Evolutionary conservation across 2,113 vertebrate genomes (phyloP), one percentile per base, ranked within the genome.

Genomic region (Orycteropus afer): DNA sequence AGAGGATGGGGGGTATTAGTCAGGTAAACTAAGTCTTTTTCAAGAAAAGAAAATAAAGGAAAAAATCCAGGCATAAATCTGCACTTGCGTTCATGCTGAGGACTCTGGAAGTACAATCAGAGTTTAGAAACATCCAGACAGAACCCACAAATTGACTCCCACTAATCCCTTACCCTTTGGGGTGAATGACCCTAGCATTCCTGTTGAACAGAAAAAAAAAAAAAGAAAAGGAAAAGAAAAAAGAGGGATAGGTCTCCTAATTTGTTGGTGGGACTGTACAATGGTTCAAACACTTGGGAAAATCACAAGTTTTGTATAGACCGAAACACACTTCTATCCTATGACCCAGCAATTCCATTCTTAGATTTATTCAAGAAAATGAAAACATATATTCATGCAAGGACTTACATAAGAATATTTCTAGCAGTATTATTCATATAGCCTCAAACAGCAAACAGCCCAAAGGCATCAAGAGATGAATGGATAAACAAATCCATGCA

Each of bases 81-180:
- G 37, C 22, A 47, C 57, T 59, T 20, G 69, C 27, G 6, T 80
- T 86, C 63, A 76, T 1, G 3, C 29, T 11, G 22, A 71, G 57
- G 65, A 37, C 29, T 51, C 78, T 51, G n/a, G 84, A 89, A 84
- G 32, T 77, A 55, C 3, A 57, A 20, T 55, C 78, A 67, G 69
- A 25, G 45, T 42, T 79, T 86, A 34, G 80, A 93, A 86, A 34
- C 76, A 90, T 81, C 81, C 69, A 73, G 73, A 55, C 90, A 51
- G 29, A n/a, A 78, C 1, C 55, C 37, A 57, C 7, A 13, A 78
- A 47, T 53, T 47, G 51, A 57, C 47, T 40, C 65, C 27, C 42
- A 83, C 23, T 61, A 67, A 34, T 23, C 45, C 10, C 32, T 86
- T 78, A 49, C 23, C n/a, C 37, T 86, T 73, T 29, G 6, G 22